Evolutionary conservation across 2,113 vertebrate species (phyloP), one percentile per base, ranked within the genome.

Genomic region (Corydoras maculifer): DNA sequence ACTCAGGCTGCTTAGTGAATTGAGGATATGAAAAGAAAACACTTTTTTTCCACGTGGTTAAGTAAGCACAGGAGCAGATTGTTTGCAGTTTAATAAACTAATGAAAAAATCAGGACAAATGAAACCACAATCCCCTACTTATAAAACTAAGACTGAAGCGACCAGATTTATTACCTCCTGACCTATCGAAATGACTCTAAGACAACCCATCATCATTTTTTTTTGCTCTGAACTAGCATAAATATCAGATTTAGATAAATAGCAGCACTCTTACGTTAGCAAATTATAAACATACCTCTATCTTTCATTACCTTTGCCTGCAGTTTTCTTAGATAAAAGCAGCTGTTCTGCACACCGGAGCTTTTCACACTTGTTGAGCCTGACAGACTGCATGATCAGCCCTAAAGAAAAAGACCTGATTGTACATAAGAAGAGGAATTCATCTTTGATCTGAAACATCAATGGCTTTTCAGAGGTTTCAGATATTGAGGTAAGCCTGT

Each of bases 1-100:
- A 43, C 35, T 25, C 18, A 25, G 18, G 18, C 18, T 43, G 35
- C 35, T 43, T 43, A 43, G 73, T 70, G 29, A 18, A 35, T 54
- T 59, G 68, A 78, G 70, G 62, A 68, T 43, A 63, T 35, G 18
- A 71, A 58, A 8, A 59, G 5, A 4, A 13, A 15, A 73, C 62
- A 71, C 66, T 63, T 76, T 1, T 77, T 85, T 89, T 90, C 87
- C 85, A 65, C 72, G 54, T 68, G 73, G 49, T 68, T 79, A 82
- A 78, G 59, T 77, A 35, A 0, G 75, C 90, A 91, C 87, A 92
- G 87, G 78, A 77, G 59, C 59, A 64, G 73, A 12, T 79, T 83
- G 76, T 81, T 80, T 74, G 65, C 65, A 50, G 32, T 58, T 83
- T 85, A 84, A 87, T 84, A 85, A 84, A 78, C 79, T 87, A 87